These are phyloP conservation scores for Otis tarda DNA, from an alignment of 2,113 vertebrate species.

Conservation along the genomic window DNA sequence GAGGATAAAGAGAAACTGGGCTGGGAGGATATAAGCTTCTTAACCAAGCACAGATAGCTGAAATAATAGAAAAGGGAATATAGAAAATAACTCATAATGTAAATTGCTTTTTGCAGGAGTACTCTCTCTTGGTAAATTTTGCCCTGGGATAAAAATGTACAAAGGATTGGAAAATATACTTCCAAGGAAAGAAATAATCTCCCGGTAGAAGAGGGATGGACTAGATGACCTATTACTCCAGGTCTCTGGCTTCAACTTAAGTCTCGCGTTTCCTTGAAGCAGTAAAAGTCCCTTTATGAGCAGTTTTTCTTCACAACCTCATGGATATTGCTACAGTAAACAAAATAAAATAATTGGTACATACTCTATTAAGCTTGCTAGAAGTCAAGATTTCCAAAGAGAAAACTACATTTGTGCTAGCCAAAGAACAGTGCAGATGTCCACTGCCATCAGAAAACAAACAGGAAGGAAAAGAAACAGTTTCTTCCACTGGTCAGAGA, in stretches of 20 bases:
- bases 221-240: not conserved
- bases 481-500: not conserved
- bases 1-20: conserved; percentile 48
- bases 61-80: conserved; percentile 52
- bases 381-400: not conserved
- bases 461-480: not conserved
- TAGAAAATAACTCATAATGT: conserved; percentile 32
- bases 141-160: not conserved
- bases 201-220: not conserved
- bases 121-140: conserved; percentile 15
- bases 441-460: not conserved
- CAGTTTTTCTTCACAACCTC: not conserved
- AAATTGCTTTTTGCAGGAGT: conserved; percentile 58
- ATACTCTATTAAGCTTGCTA: not conserved
- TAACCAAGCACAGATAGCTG: conserved; percentile 31
- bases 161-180: not conserved
- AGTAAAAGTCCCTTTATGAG: not conserved
- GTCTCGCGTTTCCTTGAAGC: not conserved
- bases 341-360: not conserved
- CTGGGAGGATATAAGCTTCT: conserved; percentile 59
- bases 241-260: not conserved
- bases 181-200: not conserved
- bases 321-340: not conserved
- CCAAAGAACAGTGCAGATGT: not conserved
- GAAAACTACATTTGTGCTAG: not conserved